A percentile compares a stretch with the other conserved stretches of the same genome.
phyloP scores from a whole-genome alignment of 1,140 invertebrate genomes.

The Trichoplusia ni region DNA sequence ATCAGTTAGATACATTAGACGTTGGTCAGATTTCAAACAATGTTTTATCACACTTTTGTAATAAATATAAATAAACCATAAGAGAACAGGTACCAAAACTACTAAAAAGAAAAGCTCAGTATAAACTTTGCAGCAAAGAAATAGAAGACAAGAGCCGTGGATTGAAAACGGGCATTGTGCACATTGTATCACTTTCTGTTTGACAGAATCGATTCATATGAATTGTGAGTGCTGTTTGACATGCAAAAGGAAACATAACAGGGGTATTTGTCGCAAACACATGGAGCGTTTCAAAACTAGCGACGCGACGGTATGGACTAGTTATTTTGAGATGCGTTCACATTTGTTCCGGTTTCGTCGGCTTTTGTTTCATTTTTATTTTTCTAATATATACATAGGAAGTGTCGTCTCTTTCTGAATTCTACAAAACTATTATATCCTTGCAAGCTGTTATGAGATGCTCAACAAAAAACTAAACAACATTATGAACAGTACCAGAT shows the following conservation, averaged over 20 bases:
- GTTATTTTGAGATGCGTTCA: conserved; percentile 5
- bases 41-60: no score
- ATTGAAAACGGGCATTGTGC: conserved; percentile 48
- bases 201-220: conserved; percentile 57
- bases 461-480: no score
- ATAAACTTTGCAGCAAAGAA: not conserved
- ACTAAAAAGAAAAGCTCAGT: not conserved
- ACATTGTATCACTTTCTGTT: conserved; percentile 47
- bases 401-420: no score
- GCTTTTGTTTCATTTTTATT: not conserved
- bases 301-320: conserved; percentile 5
- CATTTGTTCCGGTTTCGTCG: not conserved
- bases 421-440: no score
- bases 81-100: no score
- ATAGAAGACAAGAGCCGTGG: conserved; percentile 41
- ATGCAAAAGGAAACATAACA: conserved; percentile 58
- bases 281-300: conserved; percentile 33
- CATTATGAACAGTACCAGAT: no score
- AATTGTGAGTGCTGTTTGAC: conserved; percentile 54
- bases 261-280: conserved; percentile 52
- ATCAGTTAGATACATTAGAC: no score
- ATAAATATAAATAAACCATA: no score
- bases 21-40: no score
- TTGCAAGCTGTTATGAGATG: no score
- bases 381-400: no score